Base-by-base conservation (phyloP, 2,797 vertebrate species). In the Chiroxiphia lanceolata region DNA sequence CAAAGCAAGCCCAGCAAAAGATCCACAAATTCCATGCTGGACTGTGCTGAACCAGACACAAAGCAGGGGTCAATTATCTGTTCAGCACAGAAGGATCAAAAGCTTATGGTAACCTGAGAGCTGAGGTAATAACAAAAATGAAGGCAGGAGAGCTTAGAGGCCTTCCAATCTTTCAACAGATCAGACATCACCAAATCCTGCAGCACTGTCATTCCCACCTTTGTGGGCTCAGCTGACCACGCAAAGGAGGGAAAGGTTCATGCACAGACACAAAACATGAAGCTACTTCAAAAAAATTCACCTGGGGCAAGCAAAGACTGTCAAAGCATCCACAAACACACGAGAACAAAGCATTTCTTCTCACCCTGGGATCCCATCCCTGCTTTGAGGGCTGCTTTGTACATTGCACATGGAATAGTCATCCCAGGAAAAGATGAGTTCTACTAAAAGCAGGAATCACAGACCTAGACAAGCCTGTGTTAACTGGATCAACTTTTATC, bases 251-350 rank as follows among this genome's bases (percentile, higher is more conserved):
- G 29, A 8, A 53, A 75, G 8, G 89, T 71, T 91, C 84, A 57
- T 11, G 68, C 38, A 71, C 13, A 87, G 59, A 67, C 91, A 87
- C 51, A 92, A 80, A 91, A 85, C 72, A 65, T 7, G 38, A 88
- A 93, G 68, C 50, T 81, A 42, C 85, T 83, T 88, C 72, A 81
- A 60, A 92, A 83, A 54, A 93, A 92, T 75, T 74, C 89, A 83
- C 87, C 85, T 68, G 69, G 42, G 79, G 94, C 87, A 83, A 83
- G 79, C 76, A 60, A 29, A 54, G 2, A 6, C 33, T 56, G 51
- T 47, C 3, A 1, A 53, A 87, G 34, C 57, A 93, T 38, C 91
- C 91, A 91, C 82, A 93, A 77, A 64, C 50, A 89, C 71, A 42
- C 0, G 3, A 90, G 79, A 93, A 91, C 89, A 94, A 95, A 93